Conservation (phyloP, 2,113 vertebrate species). For the Talpa occidentalis region DNA sequence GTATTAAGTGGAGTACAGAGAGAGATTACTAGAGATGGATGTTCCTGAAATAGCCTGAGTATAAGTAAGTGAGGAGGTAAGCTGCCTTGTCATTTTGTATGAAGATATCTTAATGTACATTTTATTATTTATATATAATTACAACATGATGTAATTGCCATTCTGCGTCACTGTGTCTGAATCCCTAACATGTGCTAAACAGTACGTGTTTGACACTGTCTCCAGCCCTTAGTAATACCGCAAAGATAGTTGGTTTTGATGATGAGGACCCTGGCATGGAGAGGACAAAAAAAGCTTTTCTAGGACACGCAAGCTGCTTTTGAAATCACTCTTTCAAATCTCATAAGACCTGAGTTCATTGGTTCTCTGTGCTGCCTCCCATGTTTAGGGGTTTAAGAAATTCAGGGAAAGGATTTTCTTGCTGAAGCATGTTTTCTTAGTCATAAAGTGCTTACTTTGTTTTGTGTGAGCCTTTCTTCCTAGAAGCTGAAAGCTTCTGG, state of each 20-base stretch:
- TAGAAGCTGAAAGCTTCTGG: background rate
- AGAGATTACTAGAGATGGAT: background rate
- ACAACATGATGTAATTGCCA: background rate
- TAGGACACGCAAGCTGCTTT: background rate
- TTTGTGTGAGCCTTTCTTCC: constrained; percentile 17
- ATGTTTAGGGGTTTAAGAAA: background rate
- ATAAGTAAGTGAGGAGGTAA: background rate
- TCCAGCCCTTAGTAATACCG: background rate
- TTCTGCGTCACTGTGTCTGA: background rate
- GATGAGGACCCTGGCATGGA: background rate
- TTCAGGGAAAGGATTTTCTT: constrained; percentile 52
- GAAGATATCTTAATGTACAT: background rate
- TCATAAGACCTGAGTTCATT: background rate
- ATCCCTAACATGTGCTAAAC: background rate
- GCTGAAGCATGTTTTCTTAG: constrained; percentile 44
- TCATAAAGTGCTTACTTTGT: background rate
- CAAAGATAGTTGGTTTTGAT: background rate
- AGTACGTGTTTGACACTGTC: background rate
- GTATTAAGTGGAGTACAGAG: background rate
- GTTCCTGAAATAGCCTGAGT: background rate
- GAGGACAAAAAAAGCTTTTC: background rate
- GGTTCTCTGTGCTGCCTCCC: background rate
- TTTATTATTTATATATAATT: constrained; percentile 1
- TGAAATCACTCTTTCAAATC: background rate
- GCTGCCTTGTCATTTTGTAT: background rate